These are phyloP conservation scores for Ictidomys tridecemlineatus DNA, from an alignment of 2,113 vertebrate genomes.

Conservation along the genomic window DNA sequence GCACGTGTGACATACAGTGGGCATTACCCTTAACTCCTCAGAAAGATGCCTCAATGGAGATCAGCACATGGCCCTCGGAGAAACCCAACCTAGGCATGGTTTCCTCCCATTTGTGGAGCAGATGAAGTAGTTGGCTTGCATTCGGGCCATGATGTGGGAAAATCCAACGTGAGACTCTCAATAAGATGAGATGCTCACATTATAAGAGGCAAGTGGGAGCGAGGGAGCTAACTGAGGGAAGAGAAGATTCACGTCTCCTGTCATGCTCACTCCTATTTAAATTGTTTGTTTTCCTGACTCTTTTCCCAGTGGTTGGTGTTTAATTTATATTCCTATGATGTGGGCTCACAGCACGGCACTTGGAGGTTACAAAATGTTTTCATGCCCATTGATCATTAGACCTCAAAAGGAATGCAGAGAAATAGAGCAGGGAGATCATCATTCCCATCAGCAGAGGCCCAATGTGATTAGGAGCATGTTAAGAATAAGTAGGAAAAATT, in stretches of 20 bases:
- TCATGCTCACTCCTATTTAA: neutral
- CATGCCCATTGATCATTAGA: too few species aligned
- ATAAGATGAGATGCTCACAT: neutral
- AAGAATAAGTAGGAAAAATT: neutral
- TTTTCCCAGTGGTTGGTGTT: neutral
- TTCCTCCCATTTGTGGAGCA: neutral
- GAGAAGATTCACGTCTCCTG: accelerated
- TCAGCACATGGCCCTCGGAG: neutral
- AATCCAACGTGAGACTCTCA: neutral
- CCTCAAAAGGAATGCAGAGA: neutral
- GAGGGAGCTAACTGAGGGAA: too few species aligned
- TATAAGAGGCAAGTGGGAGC: neutral
- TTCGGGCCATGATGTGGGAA: neutral
- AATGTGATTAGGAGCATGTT: neutral
- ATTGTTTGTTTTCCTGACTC: neutral
- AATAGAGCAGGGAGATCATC: too few species aligned
- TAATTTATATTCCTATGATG: neutral
- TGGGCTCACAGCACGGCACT: accelerated
- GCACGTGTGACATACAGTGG: neutral
- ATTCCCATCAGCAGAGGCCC: conserved; percentile 8
- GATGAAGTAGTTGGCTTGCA: neutral
- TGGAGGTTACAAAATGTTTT: neutral
- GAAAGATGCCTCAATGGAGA: neutral
- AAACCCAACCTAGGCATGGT: accelerated
- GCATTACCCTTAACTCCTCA: neutral